Percentiles rank a stretch among this genome's conserved stretches.
Evolutionary conservation across 2,888 invertebrate genomes (phyloP).

Genomic region (Imbricaverruca yamaguchii): DNA sequence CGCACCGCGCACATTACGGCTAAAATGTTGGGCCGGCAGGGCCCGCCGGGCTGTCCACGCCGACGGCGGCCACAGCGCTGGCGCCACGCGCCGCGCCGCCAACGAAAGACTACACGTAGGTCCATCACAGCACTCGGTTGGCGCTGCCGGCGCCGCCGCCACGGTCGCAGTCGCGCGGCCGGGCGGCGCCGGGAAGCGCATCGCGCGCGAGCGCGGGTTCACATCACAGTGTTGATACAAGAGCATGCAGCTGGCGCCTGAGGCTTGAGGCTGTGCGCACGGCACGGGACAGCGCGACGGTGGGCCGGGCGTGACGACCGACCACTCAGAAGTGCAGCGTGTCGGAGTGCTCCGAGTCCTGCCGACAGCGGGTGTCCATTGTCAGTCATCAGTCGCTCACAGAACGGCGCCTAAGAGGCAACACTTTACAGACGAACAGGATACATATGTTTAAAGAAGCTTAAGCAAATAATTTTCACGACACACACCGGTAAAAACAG

Average conservation of each 20-base stretch:
- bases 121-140: slow-evolving; percentile 8
- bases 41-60: not conserved
- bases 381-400: not conserved
- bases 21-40: not conserved
- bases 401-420: not conserved
- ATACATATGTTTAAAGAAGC: no score
- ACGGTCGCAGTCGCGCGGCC: not conserved
- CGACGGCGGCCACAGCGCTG: not conserved
- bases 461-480: no score
- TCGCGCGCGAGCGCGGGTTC: not conserved
- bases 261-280: not conserved
- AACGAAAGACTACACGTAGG: slow-evolving; percentile 10
- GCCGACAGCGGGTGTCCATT: not conserved
- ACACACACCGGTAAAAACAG: no score
- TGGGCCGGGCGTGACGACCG: not conserved
- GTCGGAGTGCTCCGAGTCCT: slow-evolving; percentile 13
- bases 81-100: not conserved
- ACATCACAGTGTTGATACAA: not conserved
- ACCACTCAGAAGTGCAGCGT: not conserved
- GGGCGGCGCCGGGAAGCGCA: not conserved
- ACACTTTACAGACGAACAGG: no score
- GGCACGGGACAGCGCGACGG: not conserved
- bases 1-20: not conserved
- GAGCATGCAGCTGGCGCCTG: not conserved
- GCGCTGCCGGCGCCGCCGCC: not conserved